Evolutionary conservation across 2,113 vertebrate genomes (phyloP), one percentile per base, ranked within the genome.

Genomic region (Siniperca knerii): DNA sequence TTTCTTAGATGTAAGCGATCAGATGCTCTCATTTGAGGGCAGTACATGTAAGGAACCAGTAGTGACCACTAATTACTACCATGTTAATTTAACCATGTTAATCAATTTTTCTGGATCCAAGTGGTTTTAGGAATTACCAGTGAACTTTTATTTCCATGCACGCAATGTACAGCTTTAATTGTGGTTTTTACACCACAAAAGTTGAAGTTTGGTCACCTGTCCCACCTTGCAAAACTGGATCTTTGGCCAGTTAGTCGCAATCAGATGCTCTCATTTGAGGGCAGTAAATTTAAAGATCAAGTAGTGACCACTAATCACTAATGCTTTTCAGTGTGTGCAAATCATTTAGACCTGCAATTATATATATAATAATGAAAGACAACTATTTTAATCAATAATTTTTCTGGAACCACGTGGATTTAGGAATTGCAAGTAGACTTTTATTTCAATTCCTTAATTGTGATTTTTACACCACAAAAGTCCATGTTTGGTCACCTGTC

Each of bases 1-100:
- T 92, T 90, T 92, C 66, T 92, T 86, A 84, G 82, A 86, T 91
- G 83, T 89, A 79, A 90, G 75, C 60, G 77, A 80, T 87, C 82
- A 84, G 71, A 86, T 61, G 66, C 57, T 87, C 77, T 86, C 62
- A 73, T 89, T 62, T 75, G 50, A 87, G 75, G 75, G 46, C 67
- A 46, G 75, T 29, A 29, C 25, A 77, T 61, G 20, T 58, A 48
- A 84, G 33, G 46, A 75, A 75, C 66, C 66, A 83, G 89, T 50
- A 74, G 50, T 78, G 83, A 82, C 29, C 37, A 40, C 33, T 69
- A 52, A 57, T 61, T 29, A 65, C 69, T 61, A n/a, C n/a, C n/a
- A n/a, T n/a, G n/a, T n/a, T n/a, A 54, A 33, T 62, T 12, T 23
- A 55, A 50, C 25, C 29, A 58, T 48, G 37, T 48, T 23, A 50